Conservation (phyloP, 2,888 invertebrate genomes). For the Melanotus villosus region DNA sequence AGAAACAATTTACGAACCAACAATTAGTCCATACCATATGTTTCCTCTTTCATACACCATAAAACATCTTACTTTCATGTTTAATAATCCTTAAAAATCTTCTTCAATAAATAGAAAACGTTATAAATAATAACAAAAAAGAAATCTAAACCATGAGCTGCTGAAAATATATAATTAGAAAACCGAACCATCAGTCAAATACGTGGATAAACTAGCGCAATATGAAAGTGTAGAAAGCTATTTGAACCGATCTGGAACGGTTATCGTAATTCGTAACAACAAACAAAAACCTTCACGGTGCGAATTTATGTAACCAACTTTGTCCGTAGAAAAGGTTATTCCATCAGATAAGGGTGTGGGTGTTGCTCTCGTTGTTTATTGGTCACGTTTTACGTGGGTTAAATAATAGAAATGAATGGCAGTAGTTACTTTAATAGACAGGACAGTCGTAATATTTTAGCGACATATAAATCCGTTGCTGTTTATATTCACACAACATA, state of each 20-base stretch:
- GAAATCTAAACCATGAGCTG: too few relatives aligned
- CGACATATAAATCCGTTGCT: neutral
- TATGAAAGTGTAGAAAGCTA: slow-evolving; percentile 43
- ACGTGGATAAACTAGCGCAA: slow-evolving; percentile 17
- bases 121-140: too few relatives aligned
- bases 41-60: too few relatives aligned
- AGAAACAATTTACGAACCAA: too few relatives aligned
- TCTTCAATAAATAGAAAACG: too few relatives aligned
- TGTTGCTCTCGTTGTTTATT: slow-evolving; percentile 33
- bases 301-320: slow-evolving; percentile 29
- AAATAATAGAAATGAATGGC: slow-evolving; percentile 8
- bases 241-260: slow-evolving; percentile 40
- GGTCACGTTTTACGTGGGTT: slow-evolving; percentile 33
- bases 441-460: slow-evolving; percentile 1
- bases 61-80: too few relatives aligned
- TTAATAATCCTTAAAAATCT: too few relatives aligned
- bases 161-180: slow-evolving; percentile 39
- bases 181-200: slow-evolving; percentile 5
- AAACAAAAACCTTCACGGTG: slow-evolving; percentile 5
- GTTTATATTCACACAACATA: too few relatives aligned
- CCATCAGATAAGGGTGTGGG: slow-evolving; percentile 28
- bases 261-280: slow-evolving; percentile 39
- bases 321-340: slow-evolving; percentile 11
- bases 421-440: neutral
- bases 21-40: too few relatives aligned